phyloP scores from a whole-genome alignment of 2,797 vertebrate species.

The Enteromius anoplus region DNA sequence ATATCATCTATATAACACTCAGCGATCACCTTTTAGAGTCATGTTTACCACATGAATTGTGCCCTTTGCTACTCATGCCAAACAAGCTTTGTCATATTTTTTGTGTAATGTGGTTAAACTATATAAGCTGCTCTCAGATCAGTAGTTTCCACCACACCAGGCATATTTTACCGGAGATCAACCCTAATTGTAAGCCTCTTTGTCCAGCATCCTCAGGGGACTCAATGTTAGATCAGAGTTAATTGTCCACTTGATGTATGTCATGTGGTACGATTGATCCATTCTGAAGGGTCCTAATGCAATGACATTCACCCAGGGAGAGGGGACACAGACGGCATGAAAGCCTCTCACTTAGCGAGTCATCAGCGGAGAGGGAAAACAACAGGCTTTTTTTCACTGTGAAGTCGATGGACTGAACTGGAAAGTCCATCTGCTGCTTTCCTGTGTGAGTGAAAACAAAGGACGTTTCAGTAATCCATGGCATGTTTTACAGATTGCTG shows the following conservation, averaged over 20 bases:
- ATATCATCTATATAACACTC: conserved; percentile 44
- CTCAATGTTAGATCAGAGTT: conserved; percentile 66
- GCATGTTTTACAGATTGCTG: conserved; percentile 33
- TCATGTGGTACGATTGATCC: conserved; percentile 76
- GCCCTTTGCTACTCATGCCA: neutral
- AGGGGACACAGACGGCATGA: conserved; percentile 67
- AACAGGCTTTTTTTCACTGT: conserved; percentile 67
- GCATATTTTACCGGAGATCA: conserved; percentile 30
- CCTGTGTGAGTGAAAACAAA: conserved; percentile 37
- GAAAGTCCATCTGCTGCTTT: conserved; percentile 40
- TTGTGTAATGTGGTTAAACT: neutral
- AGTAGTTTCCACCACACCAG: conserved; percentile 10
- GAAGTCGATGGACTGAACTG: conserved; percentile 47
- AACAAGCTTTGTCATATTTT: conserved; percentile 5
- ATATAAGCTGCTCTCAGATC: conserved; percentile 1
- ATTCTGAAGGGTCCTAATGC: conserved; percentile 71
- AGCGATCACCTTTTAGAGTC: conserved; percentile 2
- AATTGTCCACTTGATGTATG: conserved; percentile 77
- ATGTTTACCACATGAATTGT: conserved; percentile 21
- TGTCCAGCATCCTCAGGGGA: conserved; percentile 49
- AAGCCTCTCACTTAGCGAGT: conserved; percentile 71
- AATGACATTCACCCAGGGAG: conserved; percentile 71
- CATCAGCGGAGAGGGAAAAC: conserved; percentile 70
- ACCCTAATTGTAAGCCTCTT: conserved; percentile 41
- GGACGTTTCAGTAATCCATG: neutral